These are phyloP conservation scores for Myiotriccus ornatus DNA, from an alignment of 2,797 vertebrate species.

Conservation along the genomic window DNA sequence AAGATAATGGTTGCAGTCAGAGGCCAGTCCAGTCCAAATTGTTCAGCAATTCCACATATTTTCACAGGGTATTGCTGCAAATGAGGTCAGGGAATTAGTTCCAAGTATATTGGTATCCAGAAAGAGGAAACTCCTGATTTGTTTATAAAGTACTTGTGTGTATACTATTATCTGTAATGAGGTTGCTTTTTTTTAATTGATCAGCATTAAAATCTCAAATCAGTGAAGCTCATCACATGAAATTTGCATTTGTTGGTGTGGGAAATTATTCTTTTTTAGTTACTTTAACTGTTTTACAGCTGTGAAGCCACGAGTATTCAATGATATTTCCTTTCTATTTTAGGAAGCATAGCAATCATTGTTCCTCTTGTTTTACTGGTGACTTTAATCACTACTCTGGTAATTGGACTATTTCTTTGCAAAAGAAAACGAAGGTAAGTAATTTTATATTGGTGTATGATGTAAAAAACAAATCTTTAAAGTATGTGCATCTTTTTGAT, in stretches of 20 bases:
- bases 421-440: slow-evolving; percentile 91
- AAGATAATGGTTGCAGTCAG: not conserved
- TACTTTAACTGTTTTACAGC: not conserved
- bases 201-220: not conserved
- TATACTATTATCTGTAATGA: not conserved
- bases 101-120: not conserved
- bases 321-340: slow-evolving; percentile 30
- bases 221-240: not conserved
- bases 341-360: slow-evolving; percentile 97
- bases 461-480: not conserved
- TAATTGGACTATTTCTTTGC: slow-evolving; percentile 93
- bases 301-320: not conserved
- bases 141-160: not conserved
- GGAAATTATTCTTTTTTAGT: not conserved
- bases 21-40: not conserved
- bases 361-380: slow-evolving; percentile 95
- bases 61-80: not conserved
- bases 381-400: slow-evolving; percentile 91
- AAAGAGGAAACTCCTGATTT: not conserved
- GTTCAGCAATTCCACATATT: not conserved
- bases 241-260: not conserved
- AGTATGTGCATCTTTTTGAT: not conserved
- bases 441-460: not conserved
- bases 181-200: not conserved
- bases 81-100: not conserved